Conservation (phyloP, 1,140 invertebrate genomes). For the Cryptotermes secundus region DNA sequence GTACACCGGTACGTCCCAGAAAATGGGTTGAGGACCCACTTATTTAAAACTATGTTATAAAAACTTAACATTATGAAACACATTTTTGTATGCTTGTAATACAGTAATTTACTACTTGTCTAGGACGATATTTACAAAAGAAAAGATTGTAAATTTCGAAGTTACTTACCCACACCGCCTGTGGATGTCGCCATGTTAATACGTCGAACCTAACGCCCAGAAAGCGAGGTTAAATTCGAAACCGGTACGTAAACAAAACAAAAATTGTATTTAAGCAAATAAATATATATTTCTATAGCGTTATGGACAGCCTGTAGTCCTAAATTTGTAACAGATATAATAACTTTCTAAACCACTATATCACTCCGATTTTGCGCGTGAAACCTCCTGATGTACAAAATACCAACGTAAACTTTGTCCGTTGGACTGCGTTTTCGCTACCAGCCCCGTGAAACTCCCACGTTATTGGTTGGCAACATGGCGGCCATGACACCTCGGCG, state of each 20-base stretch:
- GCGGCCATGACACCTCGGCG: too few species aligned
- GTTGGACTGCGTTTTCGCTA: too few species aligned
- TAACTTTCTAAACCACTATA: background rate
- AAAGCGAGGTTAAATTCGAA: background rate
- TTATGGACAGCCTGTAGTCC: background rate
- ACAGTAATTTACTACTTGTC: background rate
- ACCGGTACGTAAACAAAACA: background rate
- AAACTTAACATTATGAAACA: background rate
- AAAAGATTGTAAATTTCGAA: background rate
- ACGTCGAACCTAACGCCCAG: background rate
- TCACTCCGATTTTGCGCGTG: background rate
- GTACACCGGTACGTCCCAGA: conserved; percentile 26
- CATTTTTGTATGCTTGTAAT: background rate
- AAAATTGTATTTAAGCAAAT: background rate
- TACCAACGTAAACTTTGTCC: background rate
- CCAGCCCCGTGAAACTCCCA: too few species aligned
- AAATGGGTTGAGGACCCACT: background rate
- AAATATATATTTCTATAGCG: background rate
- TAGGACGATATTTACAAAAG: background rate
- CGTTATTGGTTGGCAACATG: too few species aligned
- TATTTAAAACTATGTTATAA: background rate
- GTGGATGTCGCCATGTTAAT: conserved; percentile 33
- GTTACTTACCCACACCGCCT: conserved; percentile 33
- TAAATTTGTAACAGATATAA: background rate
- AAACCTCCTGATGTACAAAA: background rate